Conservation (phyloP, 1,140 invertebrate genomes). For the Macrocentrus cingulum region DNA sequence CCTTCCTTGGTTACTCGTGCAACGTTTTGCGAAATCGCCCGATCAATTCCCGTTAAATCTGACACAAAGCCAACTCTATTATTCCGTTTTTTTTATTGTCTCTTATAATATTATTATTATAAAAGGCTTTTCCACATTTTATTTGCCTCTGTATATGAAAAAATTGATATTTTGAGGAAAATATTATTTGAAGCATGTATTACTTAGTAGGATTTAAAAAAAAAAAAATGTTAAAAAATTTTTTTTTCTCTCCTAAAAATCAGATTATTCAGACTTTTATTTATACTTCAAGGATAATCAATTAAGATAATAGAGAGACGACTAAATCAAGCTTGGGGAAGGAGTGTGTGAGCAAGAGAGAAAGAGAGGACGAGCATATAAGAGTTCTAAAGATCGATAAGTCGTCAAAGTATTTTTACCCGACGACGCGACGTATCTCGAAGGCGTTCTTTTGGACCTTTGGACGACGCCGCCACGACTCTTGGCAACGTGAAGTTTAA, state of each 20-base stretch:
- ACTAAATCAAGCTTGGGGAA: constrained; percentile 17
- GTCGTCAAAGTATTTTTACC: constrained; percentile 22
- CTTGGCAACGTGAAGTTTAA: constrained; percentile 15
- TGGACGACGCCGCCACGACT: constrained; percentile 3
- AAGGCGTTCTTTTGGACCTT: constrained; percentile 7
- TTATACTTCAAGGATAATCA: constrained; percentile 1
- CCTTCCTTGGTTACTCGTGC: constrained; percentile 17
- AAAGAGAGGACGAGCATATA: constrained; percentile 1
- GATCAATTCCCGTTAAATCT: constrained; percentile 8
- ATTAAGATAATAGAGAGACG: constrained; percentile 14
- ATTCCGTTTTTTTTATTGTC: no score
- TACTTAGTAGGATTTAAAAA: no score
- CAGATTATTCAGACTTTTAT: not conserved
- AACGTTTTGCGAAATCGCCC: constrained; percentile 7
- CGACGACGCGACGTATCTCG: constrained; percentile 2
- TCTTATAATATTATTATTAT: no score
- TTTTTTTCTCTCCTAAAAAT: no score
- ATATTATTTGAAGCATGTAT: no score
- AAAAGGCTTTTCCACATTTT: no score
- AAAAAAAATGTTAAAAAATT: no score
- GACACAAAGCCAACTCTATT: constrained; percentile 6
- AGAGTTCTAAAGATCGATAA: constrained; percentile 17
- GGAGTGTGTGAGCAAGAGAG: no score
- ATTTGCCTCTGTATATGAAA: no score
- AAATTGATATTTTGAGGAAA: no score